Evolutionary conservation across 2,797 vertebrate genomes (phyloP).

Genomic region (Eupleurogrammus muticus): DNA sequence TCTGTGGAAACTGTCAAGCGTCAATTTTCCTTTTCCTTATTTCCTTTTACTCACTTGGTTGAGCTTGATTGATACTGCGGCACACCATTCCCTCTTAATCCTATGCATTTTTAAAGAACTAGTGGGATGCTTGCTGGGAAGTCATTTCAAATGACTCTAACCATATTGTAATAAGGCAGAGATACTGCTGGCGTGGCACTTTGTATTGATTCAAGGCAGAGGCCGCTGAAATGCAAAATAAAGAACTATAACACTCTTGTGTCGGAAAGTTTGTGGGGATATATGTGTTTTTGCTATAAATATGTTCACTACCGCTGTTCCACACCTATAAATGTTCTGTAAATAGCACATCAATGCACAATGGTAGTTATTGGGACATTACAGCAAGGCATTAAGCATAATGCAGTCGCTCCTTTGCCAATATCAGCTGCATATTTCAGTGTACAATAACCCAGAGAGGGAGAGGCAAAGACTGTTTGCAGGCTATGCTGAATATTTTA

Average conservation of each 20-base stretch:
- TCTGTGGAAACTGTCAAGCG: slow-evolving; percentile 66
- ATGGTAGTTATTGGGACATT: slow-evolving; percentile 24
- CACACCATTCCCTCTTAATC: slow-evolving; percentile 77
- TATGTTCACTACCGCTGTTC: background rate
- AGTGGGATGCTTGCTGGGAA: slow-evolving; percentile 68
- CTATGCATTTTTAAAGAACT: slow-evolving; percentile 86
- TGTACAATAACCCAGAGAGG: slow-evolving; percentile 63
- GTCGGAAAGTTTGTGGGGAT: slow-evolving; percentile 27
- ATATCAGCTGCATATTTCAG: slow-evolving; percentile 72
- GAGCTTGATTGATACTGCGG: slow-evolving; percentile 79
- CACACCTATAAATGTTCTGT: slow-evolving; percentile 16
- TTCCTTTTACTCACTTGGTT: slow-evolving; percentile 73
- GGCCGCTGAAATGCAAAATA: slow-evolving; percentile 70
- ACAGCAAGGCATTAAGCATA: slow-evolving; percentile 31
- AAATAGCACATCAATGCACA: slow-evolving; percentile 19
- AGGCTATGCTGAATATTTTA: slow-evolving; percentile 81
- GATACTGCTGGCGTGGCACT: slow-evolving; percentile 76
- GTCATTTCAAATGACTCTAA: slow-evolving; percentile 79
- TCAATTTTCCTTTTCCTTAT: slow-evolving; percentile 67
- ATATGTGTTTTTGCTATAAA: background rate
- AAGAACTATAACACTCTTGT: slow-evolving; percentile 45
- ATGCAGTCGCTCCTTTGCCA: slow-evolving; percentile 36
- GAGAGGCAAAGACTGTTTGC: slow-evolving; percentile 64
- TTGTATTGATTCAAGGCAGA: slow-evolving; percentile 76
- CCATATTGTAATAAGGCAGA: slow-evolving; percentile 80